phyloP scores from a whole-genome alignment of 2,113 vertebrate genomes.

The Ochotona princeps region DNA sequence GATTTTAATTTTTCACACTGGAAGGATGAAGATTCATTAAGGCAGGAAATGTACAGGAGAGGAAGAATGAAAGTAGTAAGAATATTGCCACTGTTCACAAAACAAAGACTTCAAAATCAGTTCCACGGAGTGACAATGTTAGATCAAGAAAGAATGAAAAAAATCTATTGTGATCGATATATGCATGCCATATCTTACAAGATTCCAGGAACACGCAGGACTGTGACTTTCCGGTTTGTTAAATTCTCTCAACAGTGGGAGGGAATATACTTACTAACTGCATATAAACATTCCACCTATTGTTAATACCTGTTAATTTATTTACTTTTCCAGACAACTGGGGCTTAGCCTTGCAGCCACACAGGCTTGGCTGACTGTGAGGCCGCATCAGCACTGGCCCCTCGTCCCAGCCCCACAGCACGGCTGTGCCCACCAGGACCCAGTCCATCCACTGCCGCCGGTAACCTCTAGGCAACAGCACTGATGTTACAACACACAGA shows the following conservation, averaged over 20 bases:
- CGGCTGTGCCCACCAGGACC: no score
- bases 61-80: not conserved
- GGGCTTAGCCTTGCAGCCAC: no score
- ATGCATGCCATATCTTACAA: not conserved
- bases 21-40: slow-evolving; percentile 72
- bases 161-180: not conserved
- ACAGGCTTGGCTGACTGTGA: no score
- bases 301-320: not conserved
- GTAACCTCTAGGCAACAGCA: slow-evolving; percentile 4
- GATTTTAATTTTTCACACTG: slow-evolving; percentile 90
- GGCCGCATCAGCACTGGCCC: no score
- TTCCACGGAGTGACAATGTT: slow-evolving; percentile 33
- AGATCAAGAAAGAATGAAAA: slow-evolving; percentile 19
- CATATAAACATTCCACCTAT: no score
- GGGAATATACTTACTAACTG: not conserved
- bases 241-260: not conserved
- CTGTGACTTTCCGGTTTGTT: not conserved
- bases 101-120: slow-evolving; percentile 27
- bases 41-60: not conserved
- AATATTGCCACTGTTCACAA: not conserved
- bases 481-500: not conserved
- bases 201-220: not conserved
- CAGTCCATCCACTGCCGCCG: no score
- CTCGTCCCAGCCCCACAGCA: no score
- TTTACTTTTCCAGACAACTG: no score